These are phyloP conservation scores for Creontiades dilutus DNA, from an alignment of 2,888 invertebrate species.

Conservation along the genomic window DNA sequence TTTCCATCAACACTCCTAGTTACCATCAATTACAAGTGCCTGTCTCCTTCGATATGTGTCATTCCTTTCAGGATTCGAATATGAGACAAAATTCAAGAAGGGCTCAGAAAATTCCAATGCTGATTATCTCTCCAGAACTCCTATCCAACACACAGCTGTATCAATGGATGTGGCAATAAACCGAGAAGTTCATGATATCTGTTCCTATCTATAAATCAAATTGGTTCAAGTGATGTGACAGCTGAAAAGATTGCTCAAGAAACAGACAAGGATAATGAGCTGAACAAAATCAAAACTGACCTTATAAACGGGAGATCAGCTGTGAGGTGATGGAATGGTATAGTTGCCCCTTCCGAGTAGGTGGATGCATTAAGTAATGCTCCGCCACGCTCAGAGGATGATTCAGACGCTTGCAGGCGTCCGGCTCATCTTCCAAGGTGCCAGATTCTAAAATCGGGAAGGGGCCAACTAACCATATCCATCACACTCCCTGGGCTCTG, in stretches of 20 bases:
- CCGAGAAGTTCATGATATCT: conserved; percentile 7
- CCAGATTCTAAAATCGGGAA: too few relatives aligned
- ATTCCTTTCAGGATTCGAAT: conserved; percentile 38
- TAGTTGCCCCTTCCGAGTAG: too few relatives aligned
- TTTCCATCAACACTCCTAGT: background rate
- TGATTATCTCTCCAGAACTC: conserved; percentile 64
- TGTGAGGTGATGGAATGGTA: too few relatives aligned
- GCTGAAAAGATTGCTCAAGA: conserved; percentile 49
- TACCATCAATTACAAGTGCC: conserved; percentile 4
- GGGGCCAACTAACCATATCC: too few relatives aligned
- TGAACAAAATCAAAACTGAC: background rate
- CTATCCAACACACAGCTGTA: background rate
- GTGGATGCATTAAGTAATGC: too few relatives aligned
- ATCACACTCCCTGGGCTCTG: too few relatives aligned
- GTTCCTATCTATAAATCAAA: background rate
- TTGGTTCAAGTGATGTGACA: conserved; percentile 26
- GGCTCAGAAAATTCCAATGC: conserved; percentile 45
- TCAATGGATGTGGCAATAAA: conserved; percentile 1
- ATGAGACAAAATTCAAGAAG: conserved; percentile 47
- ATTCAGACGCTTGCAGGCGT: too few relatives aligned
- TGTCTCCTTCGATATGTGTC: conserved; percentile 7
- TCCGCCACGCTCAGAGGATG: too few relatives aligned
- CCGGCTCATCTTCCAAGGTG: too few relatives aligned
- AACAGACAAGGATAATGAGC: conserved; percentile 62
- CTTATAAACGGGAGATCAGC: background rate